Conservation (phyloP, 2,888 invertebrate genomes). For the Nesidiocoris tenuis region DNA sequence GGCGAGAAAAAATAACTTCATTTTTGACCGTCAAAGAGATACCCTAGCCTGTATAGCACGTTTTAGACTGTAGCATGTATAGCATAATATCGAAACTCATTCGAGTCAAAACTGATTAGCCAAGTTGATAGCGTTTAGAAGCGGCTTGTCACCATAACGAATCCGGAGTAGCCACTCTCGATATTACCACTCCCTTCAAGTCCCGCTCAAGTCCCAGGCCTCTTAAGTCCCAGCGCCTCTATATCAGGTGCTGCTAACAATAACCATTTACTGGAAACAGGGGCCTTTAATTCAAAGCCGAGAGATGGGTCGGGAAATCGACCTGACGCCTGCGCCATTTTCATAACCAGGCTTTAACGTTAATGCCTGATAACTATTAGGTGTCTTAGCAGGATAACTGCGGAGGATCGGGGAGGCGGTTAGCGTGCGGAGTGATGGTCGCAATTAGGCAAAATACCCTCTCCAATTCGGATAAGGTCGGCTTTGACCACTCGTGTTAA, state of each 20-base stretch:
- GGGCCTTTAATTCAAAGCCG: slow-evolving; percentile 14
- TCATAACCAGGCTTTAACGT: slow-evolving; percentile 38
- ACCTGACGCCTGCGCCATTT: slow-evolving; percentile 17
- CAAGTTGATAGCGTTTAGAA: slow-evolving; percentile 28
- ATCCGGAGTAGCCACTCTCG: background rate
- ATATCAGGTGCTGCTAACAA: slow-evolving; percentile 30
- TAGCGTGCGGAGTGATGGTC: slow-evolving; percentile 29
- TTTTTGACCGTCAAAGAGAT: background rate
- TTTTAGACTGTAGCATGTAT: no score
- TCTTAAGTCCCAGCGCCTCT: background rate
- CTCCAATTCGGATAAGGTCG: slow-evolving; percentile 22
- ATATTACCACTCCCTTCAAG: background rate
- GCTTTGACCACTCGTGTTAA: slow-evolving; percentile 33
- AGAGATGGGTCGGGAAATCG: slow-evolving; percentile 1
- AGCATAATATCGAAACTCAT: no score
- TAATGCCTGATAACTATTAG: slow-evolving; percentile 41
- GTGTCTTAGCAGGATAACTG: no score
- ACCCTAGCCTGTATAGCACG: no score
- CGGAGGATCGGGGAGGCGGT: background rate
- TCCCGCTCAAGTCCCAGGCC: background rate
- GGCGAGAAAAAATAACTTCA: background rate
- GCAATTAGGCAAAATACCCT: slow-evolving; percentile 39
- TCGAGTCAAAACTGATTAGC: slow-evolving; percentile 34
- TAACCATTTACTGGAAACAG: slow-evolving; percentile 31
- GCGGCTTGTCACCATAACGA: slow-evolving; percentile 17